Base-by-base conservation (phyloP, 2,888 invertebrate species). In the Aromia moschata region DNA sequence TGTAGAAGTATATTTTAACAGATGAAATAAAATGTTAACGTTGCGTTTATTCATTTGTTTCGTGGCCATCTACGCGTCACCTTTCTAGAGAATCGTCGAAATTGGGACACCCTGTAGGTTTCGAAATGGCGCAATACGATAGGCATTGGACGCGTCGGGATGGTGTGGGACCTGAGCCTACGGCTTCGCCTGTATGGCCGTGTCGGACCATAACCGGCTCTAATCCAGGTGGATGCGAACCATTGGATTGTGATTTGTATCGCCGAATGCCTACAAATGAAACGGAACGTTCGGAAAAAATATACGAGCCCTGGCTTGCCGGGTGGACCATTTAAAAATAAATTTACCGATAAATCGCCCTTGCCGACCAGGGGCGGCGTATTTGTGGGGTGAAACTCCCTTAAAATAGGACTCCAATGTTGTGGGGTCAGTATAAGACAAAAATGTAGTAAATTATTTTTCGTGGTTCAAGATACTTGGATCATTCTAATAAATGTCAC, bases 171-270 rank as follows among this genome's bases (percentile, higher is more conserved):
- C n/a, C 30, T 46, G 45, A 46, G 45, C 45, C 17, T 30, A 33
- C 17, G 45, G 45, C 45, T 59, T 51, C 40, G 51, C 55, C 60
- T 49, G 57, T 63, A 64, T 64, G 56, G 54, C 51, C 66, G 61
- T 67, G 68, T 64, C 67, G 60, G 62, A 63, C 64, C 68, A 65
- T 69, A 69, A 68, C 68, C 66, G 65, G 60, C 66, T 66, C 57
- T 78, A 79, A 78, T 79, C 77, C 77, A 74, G 72, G 75, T 70
- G 74, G 74, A 78, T 78, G 74, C 74, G 67, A 65, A 73, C 72
- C 73, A 73, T 76, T 73, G 73, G 74, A 77, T 76, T 76, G 76
- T 76, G 77, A 77, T 78, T 79, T 78, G 77, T 78, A 77, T 77
- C 72, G 69, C 69, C 66, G 70, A 70, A 70, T 70, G 74, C 73